Evolutionary conservation across 2,113 vertebrate genomes (phyloP).

Genomic region (Oenanthe oenanthe): DNA sequence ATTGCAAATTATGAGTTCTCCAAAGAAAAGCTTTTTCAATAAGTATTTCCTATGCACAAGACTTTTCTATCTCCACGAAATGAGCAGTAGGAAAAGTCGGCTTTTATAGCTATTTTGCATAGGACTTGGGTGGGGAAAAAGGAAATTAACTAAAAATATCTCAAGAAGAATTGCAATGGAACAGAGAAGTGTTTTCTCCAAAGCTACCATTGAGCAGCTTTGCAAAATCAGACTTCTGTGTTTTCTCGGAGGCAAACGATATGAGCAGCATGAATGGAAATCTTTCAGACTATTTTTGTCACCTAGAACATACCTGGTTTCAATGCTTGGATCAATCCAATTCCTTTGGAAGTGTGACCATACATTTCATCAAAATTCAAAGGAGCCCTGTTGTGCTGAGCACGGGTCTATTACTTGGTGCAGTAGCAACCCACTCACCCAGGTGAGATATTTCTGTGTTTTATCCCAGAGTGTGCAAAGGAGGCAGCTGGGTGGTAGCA

Average conservation of each 20-base stretch:
- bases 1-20: neutral
- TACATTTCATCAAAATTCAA: neutral
- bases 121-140: fast-evolving
- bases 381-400: neutral
- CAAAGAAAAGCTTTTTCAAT: neutral
- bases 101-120: neutral
- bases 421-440: neutral
- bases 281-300: neutral
- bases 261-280: neutral
- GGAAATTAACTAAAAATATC: neutral
- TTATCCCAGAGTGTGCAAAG: neutral
- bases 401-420: fast-evolving
- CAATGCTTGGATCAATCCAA: neutral
- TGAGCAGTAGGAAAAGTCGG: neutral
- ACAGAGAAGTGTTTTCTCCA: neutral
- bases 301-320: neutral
- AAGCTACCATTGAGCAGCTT: neutral
- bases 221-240: neutral
- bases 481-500: neutral
- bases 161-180: neutral
- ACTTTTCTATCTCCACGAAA: neutral
- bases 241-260: fast-evolving
- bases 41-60: neutral
- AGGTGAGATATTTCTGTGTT: neutral
- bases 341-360: neutral